Percentiles rank a stretch among this genome's conserved stretches.
These are phyloP conservation scores for Chaunax sp. DNA, from an alignment of 2,797 vertebrate genomes.

Conservation along the genomic window DNA sequence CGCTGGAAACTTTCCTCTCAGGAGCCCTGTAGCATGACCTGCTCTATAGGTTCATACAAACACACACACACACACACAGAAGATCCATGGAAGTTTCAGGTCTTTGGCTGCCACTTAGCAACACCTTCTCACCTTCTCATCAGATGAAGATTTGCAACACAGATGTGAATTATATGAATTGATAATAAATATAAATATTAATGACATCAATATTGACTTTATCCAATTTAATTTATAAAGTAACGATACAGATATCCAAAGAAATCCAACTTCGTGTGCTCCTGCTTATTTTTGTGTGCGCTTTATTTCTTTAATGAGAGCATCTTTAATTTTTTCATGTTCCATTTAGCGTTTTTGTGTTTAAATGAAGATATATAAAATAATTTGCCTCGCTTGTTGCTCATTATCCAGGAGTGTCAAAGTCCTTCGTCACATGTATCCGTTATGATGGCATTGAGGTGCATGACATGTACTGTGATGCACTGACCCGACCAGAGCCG, in stretches of 20 bases:
- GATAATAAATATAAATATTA: too few relatives aligned
- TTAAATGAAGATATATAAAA: too few relatives aligned
- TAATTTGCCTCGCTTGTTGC: neutral
- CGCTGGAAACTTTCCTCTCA: constrained; percentile 98
- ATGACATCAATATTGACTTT: too few relatives aligned
- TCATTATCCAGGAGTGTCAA: constrained; percentile 88
- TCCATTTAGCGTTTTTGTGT: neutral
- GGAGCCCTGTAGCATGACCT: constrained; percentile 97
- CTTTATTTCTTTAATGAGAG: too few relatives aligned
- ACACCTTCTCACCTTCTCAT: too few relatives aligned
- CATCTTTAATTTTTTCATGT: neutral
- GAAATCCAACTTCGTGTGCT: too few relatives aligned
- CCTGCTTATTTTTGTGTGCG: too few relatives aligned
- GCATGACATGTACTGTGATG: constrained; percentile 94
- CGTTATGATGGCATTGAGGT: constrained; percentile 96
- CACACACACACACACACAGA: constrained; percentile 4
- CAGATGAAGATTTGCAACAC: too few relatives aligned
- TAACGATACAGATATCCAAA: too few relatives aligned
- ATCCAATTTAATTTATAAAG: too few relatives aligned
- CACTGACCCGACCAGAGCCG: constrained; percentile 94
- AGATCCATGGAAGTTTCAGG: neutral
- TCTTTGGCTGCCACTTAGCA: too few relatives aligned
- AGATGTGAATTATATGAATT: too few relatives aligned
- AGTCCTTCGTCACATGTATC: constrained; percentile 93
- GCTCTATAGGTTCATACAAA: constrained; percentile 89